A percentile compares a stretch with the other conserved stretches of the same genome.
Evolutionary conservation across 1,140 invertebrate genomes (phyloP).

Genomic region (Chrysomallon squamiferum): DNA sequence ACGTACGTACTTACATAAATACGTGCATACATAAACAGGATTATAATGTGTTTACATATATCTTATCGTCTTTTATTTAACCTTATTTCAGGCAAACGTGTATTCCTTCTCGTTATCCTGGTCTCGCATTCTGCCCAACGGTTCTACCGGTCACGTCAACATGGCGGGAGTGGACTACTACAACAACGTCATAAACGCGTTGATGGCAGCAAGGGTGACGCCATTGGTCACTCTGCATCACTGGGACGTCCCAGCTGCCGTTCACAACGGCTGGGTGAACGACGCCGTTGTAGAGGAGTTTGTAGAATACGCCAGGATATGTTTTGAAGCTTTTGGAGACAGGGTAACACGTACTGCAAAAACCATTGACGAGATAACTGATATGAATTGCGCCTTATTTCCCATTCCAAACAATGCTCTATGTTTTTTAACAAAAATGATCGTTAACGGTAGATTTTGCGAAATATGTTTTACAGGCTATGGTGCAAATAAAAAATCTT

Average conservation of each 20-base stretch:
- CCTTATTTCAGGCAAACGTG: conserved; percentile 37
- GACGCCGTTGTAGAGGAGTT: conserved; percentile 67
- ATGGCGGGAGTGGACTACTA: conserved; percentile 45
- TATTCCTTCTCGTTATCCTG: conserved; percentile 57
- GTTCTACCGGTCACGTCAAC: conserved; percentile 28
- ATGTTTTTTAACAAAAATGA: too few relatives aligned
- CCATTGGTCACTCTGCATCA: conserved; percentile 68
- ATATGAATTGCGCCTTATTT: background rate
- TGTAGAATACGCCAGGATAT: conserved; percentile 60
- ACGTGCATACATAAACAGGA: too few relatives aligned
- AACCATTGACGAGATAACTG: background rate
- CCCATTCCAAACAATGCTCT: too few relatives aligned
- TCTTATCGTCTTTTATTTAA: too few relatives aligned
- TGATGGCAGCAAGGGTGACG: conserved; percentile 33
- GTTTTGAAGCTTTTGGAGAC: conserved; percentile 59
- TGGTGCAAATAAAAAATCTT: too few relatives aligned
- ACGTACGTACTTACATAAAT: too few relatives aligned
- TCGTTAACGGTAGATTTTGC: too few relatives aligned
- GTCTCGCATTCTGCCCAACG: conserved; percentile 51
- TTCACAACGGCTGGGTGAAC: conserved; percentile 67
- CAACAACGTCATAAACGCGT: conserved; percentile 35
- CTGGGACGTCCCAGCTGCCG: conserved; percentile 63
- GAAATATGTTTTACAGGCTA: too few relatives aligned
- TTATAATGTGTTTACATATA: too few relatives aligned
- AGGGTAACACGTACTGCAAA: conserved; percentile 30